Percentiles rank a stretch among this genome's conserved stretches.
Conservation (phyloP, 2,888 invertebrate genomes). For the Horisme vitalbata region DNA sequence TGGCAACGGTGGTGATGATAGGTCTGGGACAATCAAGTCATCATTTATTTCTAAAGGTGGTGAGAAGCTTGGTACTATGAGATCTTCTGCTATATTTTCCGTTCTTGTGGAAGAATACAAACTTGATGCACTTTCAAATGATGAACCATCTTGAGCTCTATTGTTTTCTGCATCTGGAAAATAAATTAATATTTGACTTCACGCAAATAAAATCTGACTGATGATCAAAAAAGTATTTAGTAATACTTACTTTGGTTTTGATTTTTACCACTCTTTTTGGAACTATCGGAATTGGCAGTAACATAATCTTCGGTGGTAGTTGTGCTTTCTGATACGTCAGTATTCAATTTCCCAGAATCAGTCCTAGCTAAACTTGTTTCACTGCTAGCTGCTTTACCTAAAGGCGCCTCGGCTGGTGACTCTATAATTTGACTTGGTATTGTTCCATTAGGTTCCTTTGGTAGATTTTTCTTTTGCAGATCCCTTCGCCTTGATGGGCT, state of each 20-base stretch:
- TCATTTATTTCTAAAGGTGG: slow-evolving; percentile 81
- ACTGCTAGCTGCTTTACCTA: slow-evolving; percentile 64
- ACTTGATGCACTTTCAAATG: slow-evolving; percentile 94
- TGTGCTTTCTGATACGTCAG: slow-evolving; percentile 94
- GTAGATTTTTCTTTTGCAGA: slow-evolving; percentile 64
- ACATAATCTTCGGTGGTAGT: slow-evolving; percentile 93
- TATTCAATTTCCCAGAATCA: slow-evolving; percentile 88
- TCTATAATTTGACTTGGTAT: slow-evolving; percentile 67
- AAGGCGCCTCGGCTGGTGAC: slow-evolving; percentile 60
- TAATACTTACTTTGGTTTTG: slow-evolving; percentile 67
- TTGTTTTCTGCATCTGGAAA: slow-evolving; percentile 82
- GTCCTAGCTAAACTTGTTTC: slow-evolving; percentile 84
- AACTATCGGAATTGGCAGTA: slow-evolving; percentile 91
- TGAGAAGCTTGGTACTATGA: slow-evolving; percentile 84
- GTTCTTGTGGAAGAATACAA: slow-evolving; percentile 90
- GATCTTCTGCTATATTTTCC: slow-evolving; percentile 86
- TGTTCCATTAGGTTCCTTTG: slow-evolving; percentile 70
- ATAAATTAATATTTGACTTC: neutral
- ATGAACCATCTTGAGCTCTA: slow-evolving; percentile 88
- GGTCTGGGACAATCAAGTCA: slow-evolving; percentile 72
- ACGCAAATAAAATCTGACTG: neutral
- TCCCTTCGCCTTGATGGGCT: slow-evolving; percentile 79
- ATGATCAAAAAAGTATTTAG: neutral
- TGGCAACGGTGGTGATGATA: slow-evolving; percentile 74
- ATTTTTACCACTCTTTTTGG: slow-evolving; percentile 83